Evolutionary conservation across 2,113 vertebrate genomes (phyloP).

Genomic region (Mionectes macconnelli): DNA sequence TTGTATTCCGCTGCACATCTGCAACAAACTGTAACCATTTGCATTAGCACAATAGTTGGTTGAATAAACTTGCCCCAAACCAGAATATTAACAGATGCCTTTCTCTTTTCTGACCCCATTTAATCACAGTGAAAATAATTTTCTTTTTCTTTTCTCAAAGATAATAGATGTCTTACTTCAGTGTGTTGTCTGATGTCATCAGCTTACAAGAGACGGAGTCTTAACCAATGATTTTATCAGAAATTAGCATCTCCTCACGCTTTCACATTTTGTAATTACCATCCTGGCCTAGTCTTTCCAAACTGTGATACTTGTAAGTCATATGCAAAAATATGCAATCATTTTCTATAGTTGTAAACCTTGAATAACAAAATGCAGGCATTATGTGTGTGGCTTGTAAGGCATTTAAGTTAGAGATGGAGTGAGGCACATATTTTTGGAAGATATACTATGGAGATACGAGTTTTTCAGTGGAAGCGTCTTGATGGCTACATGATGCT

Average conservation of each 20-base stretch:
- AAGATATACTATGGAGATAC: background rate
- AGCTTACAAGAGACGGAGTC: background rate
- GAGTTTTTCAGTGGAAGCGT: background rate
- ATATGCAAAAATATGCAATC: background rate
- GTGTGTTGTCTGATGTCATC: background rate
- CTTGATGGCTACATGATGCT: background rate
- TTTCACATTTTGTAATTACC: background rate
- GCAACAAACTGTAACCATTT: conserved; percentile 24
- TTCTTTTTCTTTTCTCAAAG: background rate
- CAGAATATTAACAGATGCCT: conserved; percentile 1
- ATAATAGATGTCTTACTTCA: background rate
- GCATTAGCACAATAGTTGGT: background rate
- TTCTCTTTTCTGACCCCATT: background rate
- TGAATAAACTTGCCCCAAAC: background rate
- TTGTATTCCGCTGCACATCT: conserved; percentile 2
- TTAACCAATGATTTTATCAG: background rate
- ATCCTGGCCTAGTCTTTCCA: background rate
- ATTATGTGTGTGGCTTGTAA: background rate
- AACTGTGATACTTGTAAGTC: background rate
- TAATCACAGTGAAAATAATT: background rate
- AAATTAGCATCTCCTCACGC: background rate
- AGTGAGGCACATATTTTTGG: background rate
- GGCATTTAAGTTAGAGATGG: background rate
- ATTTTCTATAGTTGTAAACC: background rate
- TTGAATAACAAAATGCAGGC: background rate